Percentiles rank a stretch among this genome's conserved stretches.
Evolutionary conservation across 2,888 invertebrate species (phyloP).

Genomic region (Chouioia cunea): DNA sequence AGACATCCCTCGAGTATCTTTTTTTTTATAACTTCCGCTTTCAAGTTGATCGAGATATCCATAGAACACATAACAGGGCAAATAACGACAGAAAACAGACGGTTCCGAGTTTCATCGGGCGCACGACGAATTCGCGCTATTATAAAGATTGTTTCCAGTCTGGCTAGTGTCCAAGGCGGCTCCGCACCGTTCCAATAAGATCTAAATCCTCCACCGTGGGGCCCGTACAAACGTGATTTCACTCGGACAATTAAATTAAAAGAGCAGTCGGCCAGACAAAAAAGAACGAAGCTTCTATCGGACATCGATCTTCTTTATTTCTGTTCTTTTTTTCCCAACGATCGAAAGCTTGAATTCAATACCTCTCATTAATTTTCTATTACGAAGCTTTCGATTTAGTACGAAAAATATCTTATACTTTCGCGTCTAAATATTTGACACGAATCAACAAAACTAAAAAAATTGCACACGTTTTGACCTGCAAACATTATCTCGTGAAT

Average conservation of each 20-base stretch:
- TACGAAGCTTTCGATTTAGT: too few relatives aligned
- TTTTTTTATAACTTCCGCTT: too few relatives aligned
- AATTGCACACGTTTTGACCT: too few relatives aligned
- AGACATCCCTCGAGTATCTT: too few relatives aligned
- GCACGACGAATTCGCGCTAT: conserved; percentile 37
- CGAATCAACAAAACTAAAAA: background rate
- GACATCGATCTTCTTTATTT: conserved; percentile 5
- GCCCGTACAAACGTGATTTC: conserved; percentile 42
- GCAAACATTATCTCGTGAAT: too few relatives aligned
- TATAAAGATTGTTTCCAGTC: conserved; percentile 48
- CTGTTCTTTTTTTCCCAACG: too few relatives aligned
- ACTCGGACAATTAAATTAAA: conserved; percentile 42
- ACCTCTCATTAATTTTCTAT: too few relatives aligned
- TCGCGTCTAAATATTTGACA: too few relatives aligned
- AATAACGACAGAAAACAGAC: conserved; percentile 28
- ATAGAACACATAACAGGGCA: conserved; percentile 1
- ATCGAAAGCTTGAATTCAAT: too few relatives aligned
- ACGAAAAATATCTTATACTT: too few relatives aligned
- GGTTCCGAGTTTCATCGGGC: conserved; percentile 25
- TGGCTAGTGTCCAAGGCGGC: conserved; percentile 51
- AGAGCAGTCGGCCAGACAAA: conserved; percentile 20
- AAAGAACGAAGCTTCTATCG: conserved; percentile 20
- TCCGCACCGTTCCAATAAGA: conserved; percentile 21
- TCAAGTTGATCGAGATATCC: too few relatives aligned
- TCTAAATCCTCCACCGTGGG: conserved; percentile 33